A percentile compares a stretch with the other conserved stretches of the same genome.
Evolutionary conservation across 2,888 invertebrate species (phyloP).

Genomic region (Carcina quercana): DNA sequence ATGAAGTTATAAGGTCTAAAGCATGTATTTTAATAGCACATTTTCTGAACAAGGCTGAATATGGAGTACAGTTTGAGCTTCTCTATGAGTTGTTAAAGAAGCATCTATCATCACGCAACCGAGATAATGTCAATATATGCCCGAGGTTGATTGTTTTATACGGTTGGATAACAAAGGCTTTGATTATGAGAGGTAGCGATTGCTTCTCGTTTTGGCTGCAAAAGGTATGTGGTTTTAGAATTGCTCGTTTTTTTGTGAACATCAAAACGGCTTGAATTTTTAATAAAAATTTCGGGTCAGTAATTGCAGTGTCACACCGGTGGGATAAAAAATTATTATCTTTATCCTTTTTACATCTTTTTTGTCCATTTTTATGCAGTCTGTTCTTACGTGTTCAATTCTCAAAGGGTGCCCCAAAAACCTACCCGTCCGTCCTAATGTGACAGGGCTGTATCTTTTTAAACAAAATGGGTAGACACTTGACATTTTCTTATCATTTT

Average conservation of each 20-base stretch:
- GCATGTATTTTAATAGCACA: conserved; percentile 71
- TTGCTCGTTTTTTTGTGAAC: conserved; percentile 3
- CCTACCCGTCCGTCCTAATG: too few relatives aligned
- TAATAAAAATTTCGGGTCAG: too few relatives aligned
- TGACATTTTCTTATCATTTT: too few relatives aligned
- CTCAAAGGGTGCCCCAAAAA: too few relatives aligned
- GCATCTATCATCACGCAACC: conserved; percentile 29
- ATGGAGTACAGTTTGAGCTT: conserved; percentile 48
- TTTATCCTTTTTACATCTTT: too few relatives aligned
- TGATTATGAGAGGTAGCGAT: conserved; percentile 52
- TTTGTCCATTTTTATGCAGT: too few relatives aligned
- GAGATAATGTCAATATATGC: conserved; percentile 32
- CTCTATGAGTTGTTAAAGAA: conserved; percentile 47
- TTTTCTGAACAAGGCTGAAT: conserved; percentile 73
- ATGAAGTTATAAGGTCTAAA: conserved; percentile 41
- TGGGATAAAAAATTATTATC: too few relatives aligned
- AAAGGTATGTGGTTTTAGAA: conserved; percentile 39
- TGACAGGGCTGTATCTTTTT: too few relatives aligned
- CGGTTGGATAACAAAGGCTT: conserved; percentile 56
- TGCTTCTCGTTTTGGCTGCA: conserved; percentile 53
- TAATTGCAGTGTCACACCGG: too few relatives aligned
- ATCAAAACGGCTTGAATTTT: too few relatives aligned
- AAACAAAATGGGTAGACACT: too few relatives aligned
- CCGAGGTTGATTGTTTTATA: conserved; percentile 44
- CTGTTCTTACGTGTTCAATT: too few relatives aligned